Evolutionary conservation across 2,797 vertebrate species (phyloP), one percentile per base, ranked within the genome.

Genomic region (Sebastes hopkinsi): DNA sequence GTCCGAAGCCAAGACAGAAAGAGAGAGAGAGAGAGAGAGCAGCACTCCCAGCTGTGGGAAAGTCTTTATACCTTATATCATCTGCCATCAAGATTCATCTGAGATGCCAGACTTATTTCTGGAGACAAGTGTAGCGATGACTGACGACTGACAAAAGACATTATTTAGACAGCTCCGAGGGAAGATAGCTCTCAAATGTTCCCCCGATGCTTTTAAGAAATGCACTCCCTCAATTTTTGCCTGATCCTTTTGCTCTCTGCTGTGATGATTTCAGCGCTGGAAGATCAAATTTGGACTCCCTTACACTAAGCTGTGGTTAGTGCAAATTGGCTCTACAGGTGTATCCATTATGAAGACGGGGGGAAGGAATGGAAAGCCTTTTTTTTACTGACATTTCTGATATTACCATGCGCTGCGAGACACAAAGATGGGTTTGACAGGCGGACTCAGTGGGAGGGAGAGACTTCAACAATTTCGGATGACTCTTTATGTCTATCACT

Each of bases 401-500:
- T 82, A 90, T 91, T 89, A 88, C 85, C 67, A 81, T 75, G 86
- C 55, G 20, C 81, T 80, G 85, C 29, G 55, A 83, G 82, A 90
- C 78, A 78, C 87, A 64, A 59, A 82, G 81, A 87, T 86, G 71
- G 64, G 82, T 80, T 71, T 76, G 77, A 69, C 82, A 83, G 81
- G 69, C 76, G 62, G 56, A 69, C 85, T 81, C 83, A 71, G 87
- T 58, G 74, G 89, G 87, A 83, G 88, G 80, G 77, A 89, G 88
- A 82, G 87, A 92, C 94, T 95, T 94, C 91, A 87, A 93, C 87
- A 86, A 42, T 92, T 72, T 87, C 72, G 32, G 92, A 84, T 90
- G 91, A 92, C 92, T 94, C 94, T 96, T 94, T 89, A 92, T 94
- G 88, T 92, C 92, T 80, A 81, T 92, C 93, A 93, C 81, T 69